phyloP scores from a whole-genome alignment of 2,113 vertebrate species.

The Natator depressus region DNA sequence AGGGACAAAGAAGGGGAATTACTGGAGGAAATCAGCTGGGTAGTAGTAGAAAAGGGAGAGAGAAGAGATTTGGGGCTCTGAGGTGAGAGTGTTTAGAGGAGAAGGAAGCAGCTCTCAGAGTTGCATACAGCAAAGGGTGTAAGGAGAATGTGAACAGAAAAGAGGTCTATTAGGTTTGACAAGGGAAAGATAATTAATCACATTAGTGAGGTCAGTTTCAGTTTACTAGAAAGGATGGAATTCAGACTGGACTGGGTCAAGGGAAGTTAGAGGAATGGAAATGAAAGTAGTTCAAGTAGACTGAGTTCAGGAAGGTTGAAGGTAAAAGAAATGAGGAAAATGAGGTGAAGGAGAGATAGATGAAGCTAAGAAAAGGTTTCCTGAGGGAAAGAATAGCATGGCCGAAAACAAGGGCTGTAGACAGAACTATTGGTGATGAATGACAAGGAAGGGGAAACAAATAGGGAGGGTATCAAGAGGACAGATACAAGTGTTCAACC shows the following conservation, averaged over 20 bases:
- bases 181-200: background rate
- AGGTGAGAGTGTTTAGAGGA: background rate
- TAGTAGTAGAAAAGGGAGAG: background rate
- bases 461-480: background rate
- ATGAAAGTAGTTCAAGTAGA: background rate
- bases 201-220: background rate
- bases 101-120: background rate
- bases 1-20: background rate
- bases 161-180: background rate
- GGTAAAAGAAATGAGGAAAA: background rate
- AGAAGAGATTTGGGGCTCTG: background rate
- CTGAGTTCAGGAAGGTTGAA: background rate
- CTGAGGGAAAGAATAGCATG: background rate
- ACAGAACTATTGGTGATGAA: background rate
- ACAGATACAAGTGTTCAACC: background rate
- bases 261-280: background rate
- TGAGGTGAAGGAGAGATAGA: background rate
- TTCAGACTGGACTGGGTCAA: background rate
- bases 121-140: background rate
- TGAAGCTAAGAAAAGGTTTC: background rate
- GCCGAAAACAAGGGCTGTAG: background rate
- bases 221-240: background rate
- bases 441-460: background rate
- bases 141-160: background rate
- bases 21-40: background rate